A percentile compares a stretch with the other conserved stretches of the same genome.
Conservation (phyloP, 2,888 invertebrate genomes). For the Dyspetes luteomarginatus region DNA sequence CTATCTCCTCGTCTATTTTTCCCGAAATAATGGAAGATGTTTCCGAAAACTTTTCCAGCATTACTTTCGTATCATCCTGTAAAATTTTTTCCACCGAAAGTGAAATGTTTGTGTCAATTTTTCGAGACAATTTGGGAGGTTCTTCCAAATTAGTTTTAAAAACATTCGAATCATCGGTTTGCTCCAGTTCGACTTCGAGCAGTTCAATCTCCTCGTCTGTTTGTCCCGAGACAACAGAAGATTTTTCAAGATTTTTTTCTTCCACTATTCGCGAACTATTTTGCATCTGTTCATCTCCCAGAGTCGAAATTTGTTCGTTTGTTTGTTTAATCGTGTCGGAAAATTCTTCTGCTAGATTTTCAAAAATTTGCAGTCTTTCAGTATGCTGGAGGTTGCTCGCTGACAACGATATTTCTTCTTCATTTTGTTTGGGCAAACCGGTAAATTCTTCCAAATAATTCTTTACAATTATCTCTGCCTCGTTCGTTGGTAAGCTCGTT, state of each 20-base stretch:
- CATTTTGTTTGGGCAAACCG: not conserved
- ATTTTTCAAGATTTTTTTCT: constrained; percentile 9
- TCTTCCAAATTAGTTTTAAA: not conserved
- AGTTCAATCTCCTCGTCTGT: not conserved
- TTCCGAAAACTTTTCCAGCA: not conserved
- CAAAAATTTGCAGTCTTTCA: not conserved
- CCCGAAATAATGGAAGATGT: not conserved
- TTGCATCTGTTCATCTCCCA: no score
- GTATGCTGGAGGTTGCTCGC: not conserved
- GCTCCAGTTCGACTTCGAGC: no score
- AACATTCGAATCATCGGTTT: not conserved
- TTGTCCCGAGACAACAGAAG: not conserved
- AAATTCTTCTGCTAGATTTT: not conserved
- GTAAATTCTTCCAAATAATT: not conserved
- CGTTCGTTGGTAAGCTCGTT: not conserved
- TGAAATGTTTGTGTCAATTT: no score
- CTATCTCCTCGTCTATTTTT: not conserved
- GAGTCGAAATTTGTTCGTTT: no score
- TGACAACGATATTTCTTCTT: constrained; percentile 8
- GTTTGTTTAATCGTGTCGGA: not conserved
- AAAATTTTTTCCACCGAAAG: no score
- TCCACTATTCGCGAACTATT: no score
- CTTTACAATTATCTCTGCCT: not conserved
- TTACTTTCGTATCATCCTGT: not conserved
- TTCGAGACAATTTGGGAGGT: no score